Evolutionary conservation across 2,797 vertebrate genomes (phyloP), one percentile per base, ranked within the genome.

Genomic region (Sebastes reedi): DNA sequence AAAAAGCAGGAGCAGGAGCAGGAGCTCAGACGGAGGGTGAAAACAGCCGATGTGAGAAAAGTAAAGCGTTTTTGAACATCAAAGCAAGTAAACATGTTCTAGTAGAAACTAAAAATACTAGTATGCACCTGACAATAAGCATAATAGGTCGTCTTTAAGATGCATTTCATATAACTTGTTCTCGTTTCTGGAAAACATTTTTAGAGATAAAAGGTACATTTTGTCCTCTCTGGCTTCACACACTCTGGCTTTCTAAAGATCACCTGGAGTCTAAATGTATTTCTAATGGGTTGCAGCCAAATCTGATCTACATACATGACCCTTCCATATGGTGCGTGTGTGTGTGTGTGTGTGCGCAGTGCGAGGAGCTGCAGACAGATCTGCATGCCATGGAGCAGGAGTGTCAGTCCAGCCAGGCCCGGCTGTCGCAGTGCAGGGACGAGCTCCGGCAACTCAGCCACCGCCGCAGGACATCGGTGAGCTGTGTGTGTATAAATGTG

Each of bases 381-480:
- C 93, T 98, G 90, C 95, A 96, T 64, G 80, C 84, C 34, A 92
- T 98, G 91, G 95, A 96, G 52, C 94, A 96, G 55, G 97, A 98
- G 91, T 97, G 96, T 85, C 94, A 90, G 82, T 95, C 94, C 87
- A 97, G 96, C 91, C 95, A 97, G 92, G 89, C 42, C 67, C 95
- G 96, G 65, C 93, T 97, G 94, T 94, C 94, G 65, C 96, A 97
- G 91, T 97, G 97, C 90, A 95, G 96, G n/a, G 95, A 97, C 0
- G 96, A 98, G 80, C 94, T 98, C 64, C 95, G 95, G 67, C 93
- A 88, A 78, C 89, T 90, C 78, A 96, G 90, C 73, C 90, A 91
- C 58, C 92, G 80, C 60, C 87, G 67, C 76, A 90, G 72, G 91
- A 92, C 66, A 75, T 73, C 73, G 79, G 93, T 93, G 67, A 93